A percentile compares a stretch with the other conserved stretches of the same genome.
These are phyloP conservation scores for Tachysurus vachellii DNA, from an alignment of 2,113 vertebrate species.

Conservation along the genomic window DNA sequence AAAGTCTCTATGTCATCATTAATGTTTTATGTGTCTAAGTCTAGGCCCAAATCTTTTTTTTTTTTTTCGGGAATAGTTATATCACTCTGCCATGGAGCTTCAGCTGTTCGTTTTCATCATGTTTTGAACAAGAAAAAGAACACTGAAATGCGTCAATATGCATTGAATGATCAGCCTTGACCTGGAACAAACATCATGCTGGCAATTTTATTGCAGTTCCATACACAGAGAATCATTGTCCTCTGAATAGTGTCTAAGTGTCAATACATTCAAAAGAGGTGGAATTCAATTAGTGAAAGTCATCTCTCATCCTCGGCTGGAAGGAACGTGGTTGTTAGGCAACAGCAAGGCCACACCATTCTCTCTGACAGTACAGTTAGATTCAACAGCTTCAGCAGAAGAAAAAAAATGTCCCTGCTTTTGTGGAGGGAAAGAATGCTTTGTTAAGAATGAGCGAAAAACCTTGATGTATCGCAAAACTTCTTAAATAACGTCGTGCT, in stretches of 20 bases:
- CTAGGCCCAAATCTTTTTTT: neutral
- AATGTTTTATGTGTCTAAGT: constrained; percentile 22
- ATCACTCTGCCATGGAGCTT: neutral
- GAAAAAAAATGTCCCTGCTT: constrained; percentile 49
- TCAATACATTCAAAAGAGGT: constrained; percentile 53
- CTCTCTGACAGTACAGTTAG: constrained; percentile 45
- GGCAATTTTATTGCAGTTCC: constrained; percentile 42
- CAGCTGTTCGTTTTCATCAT: neutral
- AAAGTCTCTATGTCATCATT: neutral
- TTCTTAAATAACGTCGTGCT: constrained; percentile 27
- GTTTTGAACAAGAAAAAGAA: neutral
- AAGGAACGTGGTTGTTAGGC: constrained; percentile 67
- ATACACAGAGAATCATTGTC: constrained; percentile 37
- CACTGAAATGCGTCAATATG: neutral
- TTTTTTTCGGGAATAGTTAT: neutral
- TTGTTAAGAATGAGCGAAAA: constrained; percentile 28
- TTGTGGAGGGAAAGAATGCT: constrained; percentile 7
- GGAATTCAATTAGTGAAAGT: constrained; percentile 66
- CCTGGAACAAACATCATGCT: constrained; percentile 38
- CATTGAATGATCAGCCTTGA: constrained; percentile 39
- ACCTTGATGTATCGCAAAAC: constrained; percentile 37
- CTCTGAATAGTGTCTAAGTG: constrained; percentile 47
- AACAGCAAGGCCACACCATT: constrained; percentile 72
- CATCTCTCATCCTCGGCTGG: constrained; percentile 39
- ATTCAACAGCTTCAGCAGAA: constrained; percentile 60